Base-by-base conservation (phyloP, 2,888 invertebrate genomes). In the Thelaira solivaga region DNA sequence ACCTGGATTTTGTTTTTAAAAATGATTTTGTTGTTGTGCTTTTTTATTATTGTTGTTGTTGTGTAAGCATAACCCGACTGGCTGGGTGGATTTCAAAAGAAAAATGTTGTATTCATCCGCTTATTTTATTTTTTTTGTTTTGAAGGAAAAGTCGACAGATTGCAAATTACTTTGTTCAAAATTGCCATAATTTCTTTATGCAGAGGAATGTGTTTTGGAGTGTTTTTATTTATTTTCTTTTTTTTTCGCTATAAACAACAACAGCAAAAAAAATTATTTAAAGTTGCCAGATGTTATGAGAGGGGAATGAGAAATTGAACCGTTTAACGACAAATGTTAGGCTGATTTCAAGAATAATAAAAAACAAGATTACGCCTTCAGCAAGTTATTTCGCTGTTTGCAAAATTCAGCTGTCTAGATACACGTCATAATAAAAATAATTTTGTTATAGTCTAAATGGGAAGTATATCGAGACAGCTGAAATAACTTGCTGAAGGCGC, bases 91-190 rank as follows among this genome's bases (percentile, higher is more conserved):
- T 80, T 76, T 74, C 65, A 49, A 47, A 55, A 51, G 69, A 80
- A 45, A 72, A 61, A 65, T 67, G 41, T 57, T 41, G 26, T 51
- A 51, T 61, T 75, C 76, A 64, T 80, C 41, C 67, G 51, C 39
- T 76, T 77, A 68, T 68, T 76, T 80, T 75, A 75, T 43, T 39
- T 26, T 55, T 16, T 16, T 8, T 45, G 34, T 10, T 36, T 16
- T 43, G 10, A 72, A 49, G 49, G 59, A 55, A 79, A 81, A 76
- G 73, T 77, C 80, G 81, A 81, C 80, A 80, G 74, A 81, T 82
- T 80, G 80, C 78, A 82, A 82, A 82, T 81, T 82, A 80, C 81
- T 81, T 81, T 80, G 79, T 77, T 69, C 62, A 62, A 77, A 80
- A 80, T 81, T 80, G 81, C 80, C 69, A 77, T 80, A 80, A 78